Conservation (phyloP, 1,140 invertebrate species). For the Euwallacea fornicatus region DNA sequence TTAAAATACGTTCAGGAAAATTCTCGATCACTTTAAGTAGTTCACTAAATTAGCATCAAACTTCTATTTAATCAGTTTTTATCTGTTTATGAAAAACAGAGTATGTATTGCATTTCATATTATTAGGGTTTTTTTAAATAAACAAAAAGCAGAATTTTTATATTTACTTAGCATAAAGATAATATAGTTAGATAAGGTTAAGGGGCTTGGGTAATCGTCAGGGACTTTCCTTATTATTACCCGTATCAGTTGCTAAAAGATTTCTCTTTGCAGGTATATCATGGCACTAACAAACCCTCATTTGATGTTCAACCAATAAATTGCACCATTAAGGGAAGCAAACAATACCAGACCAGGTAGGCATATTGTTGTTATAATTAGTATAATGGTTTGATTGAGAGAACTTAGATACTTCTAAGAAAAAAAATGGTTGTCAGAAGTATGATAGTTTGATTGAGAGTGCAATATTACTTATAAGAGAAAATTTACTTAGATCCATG, state of each 20-base stretch:
- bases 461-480: background rate
- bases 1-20: too few relatives aligned
- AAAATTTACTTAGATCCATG: background rate
- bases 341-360: slow-evolving; percentile 1
- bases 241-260: background rate
- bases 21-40: too few relatives aligned
- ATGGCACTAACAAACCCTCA: slow-evolving; percentile 11
- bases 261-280: slow-evolving; percentile 7
- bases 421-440: too few relatives aligned
- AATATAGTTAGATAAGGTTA: background rate
- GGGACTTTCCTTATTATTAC: background rate
- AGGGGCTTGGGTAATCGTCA: background rate
- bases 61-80: too few relatives aligned
- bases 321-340: background rate
- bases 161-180: background rate
- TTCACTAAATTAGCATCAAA: too few relatives aligned
- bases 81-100: background rate
- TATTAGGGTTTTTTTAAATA: background rate
- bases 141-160: background rate
- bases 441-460: too few relatives aligned
- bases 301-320: slow-evolving; percentile 5
- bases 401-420: too few relatives aligned
- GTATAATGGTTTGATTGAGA: background rate
- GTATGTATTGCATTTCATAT: background rate
- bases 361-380: slow-evolving; percentile 5